Evolutionary conservation across 2,888 invertebrate species (phyloP).

Genomic region (Xanthostigma xanthostigma): DNA sequence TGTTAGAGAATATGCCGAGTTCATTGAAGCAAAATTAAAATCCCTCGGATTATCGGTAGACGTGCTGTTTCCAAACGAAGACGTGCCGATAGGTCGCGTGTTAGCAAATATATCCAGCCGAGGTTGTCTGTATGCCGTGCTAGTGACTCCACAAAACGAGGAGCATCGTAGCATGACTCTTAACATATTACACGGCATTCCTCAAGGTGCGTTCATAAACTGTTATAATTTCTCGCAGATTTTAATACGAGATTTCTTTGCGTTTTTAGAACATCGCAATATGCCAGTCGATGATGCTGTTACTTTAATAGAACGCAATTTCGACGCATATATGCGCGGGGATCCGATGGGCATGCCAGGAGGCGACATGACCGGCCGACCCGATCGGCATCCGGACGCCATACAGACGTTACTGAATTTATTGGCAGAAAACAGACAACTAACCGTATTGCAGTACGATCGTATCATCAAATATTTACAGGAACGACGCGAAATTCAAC

Average conservation of each 20-base stretch:
- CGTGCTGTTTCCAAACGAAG: conserved; percentile 81
- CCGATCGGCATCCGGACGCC: conserved; percentile 43
- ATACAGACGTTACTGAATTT: conserved; percentile 59
- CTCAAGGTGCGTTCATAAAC: conserved; percentile 49
- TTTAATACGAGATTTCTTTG: neutral
- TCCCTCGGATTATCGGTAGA: conserved; percentile 67
- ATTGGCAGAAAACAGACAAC: conserved; percentile 63
- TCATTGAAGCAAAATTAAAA: conserved; percentile 68
- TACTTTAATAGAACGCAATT: conserved; percentile 58
- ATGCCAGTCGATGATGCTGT: conserved; percentile 91
- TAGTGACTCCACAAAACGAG: conserved; percentile 75
- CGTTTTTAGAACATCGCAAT: conserved; percentile 70
- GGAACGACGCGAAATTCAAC: conserved; percentile 58
- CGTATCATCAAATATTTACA: conserved; percentile 56
- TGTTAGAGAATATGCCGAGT: conserved; percentile 70
- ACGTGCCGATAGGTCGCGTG: conserved; percentile 63
- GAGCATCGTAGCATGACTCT: conserved; percentile 75
- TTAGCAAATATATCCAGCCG: conserved; percentile 76
- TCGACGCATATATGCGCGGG: conserved; percentile 41
- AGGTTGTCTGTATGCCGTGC: conserved; percentile 79
- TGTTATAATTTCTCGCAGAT: too few relatives aligned
- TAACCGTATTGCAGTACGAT: conserved; percentile 67
- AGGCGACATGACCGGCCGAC: conserved; percentile 20
- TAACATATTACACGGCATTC: conserved; percentile 79
- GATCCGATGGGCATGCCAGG: conserved; percentile 20